Evolutionary conservation across 2,888 invertebrate genomes (phyloP).

Genomic region (Drosophila affinis): DNA sequence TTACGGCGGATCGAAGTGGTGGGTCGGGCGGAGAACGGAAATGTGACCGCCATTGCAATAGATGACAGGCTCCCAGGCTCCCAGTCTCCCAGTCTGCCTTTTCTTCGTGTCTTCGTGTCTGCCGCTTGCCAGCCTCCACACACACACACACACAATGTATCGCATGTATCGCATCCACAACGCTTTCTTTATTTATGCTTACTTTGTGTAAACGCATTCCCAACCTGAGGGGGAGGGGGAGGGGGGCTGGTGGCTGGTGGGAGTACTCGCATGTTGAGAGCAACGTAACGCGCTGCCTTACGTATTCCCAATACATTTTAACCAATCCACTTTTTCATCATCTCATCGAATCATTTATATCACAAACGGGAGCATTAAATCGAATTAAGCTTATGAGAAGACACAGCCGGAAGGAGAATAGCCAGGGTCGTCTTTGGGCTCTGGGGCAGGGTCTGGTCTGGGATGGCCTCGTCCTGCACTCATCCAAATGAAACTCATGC

Average conservation of each 20-base stretch:
- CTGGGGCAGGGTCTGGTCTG: background rate
- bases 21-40: conserved; percentile 37
- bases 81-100: background rate
- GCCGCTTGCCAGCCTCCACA: conserved; percentile 41
- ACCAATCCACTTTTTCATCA: conserved; percentile 81
- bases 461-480: conserved; percentile 56
- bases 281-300: conserved; percentile 10
- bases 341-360: conserved; percentile 80
- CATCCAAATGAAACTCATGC: conserved; percentile 74
- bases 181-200: conserved; percentile 75
- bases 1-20: conserved; percentile 61
- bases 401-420: conserved; percentile 38
- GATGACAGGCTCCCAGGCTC: conserved; percentile 26
- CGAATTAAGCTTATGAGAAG: conserved; percentile 80
- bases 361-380: conserved; percentile 81
- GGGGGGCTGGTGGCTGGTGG: background rate
- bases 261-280: background rate
- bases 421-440: background rate
- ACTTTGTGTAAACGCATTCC: conserved; percentile 78
- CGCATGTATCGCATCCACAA: conserved; percentile 27
- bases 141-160: conserved; percentile 56
- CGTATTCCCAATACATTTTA: conserved; percentile 80
- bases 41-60: conserved; percentile 64
- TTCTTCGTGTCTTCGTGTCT: conserved; percentile 20
- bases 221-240: conserved; percentile 25